Evolutionary conservation across 2,113 vertebrate genomes (phyloP).

Genomic region (Forbesichthys papilliferus): DNA sequence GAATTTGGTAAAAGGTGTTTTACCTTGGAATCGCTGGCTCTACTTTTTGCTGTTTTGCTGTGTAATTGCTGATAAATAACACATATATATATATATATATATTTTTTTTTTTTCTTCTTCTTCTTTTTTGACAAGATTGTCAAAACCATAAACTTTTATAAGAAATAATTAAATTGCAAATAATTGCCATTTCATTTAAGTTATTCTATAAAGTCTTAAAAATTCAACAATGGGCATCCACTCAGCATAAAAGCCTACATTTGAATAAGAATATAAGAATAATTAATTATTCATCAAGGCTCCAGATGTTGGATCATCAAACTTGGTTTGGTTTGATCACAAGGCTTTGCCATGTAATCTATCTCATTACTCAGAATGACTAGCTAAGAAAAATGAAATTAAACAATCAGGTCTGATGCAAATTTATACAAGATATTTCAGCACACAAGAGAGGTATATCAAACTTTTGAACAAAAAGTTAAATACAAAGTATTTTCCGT

Average conservation of each 20-base stretch:
- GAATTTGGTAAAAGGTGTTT: no score
- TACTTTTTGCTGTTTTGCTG: no score
- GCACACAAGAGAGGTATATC: not conserved
- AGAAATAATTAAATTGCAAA: not conserved
- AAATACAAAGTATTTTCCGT: not conserved
- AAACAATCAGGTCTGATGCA: not conserved
- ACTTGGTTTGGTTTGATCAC: slow-evolving; percentile 14
- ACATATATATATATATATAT: not conserved
- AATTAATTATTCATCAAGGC: slow-evolving; percentile 50
- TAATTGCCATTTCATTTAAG: not conserved
- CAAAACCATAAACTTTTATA: not conserved
- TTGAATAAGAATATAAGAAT: slow-evolving; percentile 47
- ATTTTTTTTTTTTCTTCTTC: no score
- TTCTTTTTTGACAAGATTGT: not conserved
- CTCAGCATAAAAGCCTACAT: slow-evolving; percentile 22
- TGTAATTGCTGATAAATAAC: not conserved
- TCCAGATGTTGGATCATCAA: slow-evolving; percentile 34
- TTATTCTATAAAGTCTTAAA: not conserved
- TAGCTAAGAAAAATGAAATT: slow-evolving; percentile 1
- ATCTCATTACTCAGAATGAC: not conserved
- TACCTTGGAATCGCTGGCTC: no score
- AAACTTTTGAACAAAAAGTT: slow-evolving; percentile 23
- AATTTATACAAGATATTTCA: slow-evolving; percentile 5
- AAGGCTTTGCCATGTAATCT: not conserved
- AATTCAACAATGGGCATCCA: slow-evolving; percentile 3